A percentile compares a stretch with the other conserved stretches of the same genome.
Evolutionary conservation across 2,113 vertebrate species (phyloP).

Genomic region (Syrmaticus mikado): DNA sequence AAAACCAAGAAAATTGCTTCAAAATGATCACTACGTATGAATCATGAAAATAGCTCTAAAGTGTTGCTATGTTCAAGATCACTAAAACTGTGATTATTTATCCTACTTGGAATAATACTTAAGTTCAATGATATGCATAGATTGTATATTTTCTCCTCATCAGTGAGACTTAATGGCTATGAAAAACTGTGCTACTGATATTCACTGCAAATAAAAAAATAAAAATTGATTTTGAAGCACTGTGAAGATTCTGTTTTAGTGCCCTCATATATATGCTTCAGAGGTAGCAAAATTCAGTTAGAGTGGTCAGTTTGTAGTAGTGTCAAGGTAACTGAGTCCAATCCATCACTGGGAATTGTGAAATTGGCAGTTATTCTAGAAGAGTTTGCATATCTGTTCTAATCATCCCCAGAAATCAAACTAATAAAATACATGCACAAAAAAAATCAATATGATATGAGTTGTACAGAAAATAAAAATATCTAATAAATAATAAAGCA

Average conservation of each 20-base stretch:
- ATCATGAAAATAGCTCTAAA: background rate
- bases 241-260: background rate
- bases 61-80: background rate
- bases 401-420: background rate
- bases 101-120: background rate
- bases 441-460: background rate
- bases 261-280: background rate
- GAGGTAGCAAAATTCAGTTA: background rate
- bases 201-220: background rate
- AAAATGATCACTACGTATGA: background rate
- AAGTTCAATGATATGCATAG: fast-evolving
- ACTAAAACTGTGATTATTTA: background rate
- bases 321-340: background rate
- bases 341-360: background rate
- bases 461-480: background rate
- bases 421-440: background rate
- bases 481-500: background rate
- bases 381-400: background rate
- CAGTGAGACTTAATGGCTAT: background rate
- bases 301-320: background rate
- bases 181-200: background rate
- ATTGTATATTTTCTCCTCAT: background rate
- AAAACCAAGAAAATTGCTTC: background rate
- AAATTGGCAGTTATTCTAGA: background rate
- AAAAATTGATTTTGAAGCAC: background rate